phyloP scores from a whole-genome alignment of 2,888 invertebrate genomes.

The Orgyia antiqua region DNA sequence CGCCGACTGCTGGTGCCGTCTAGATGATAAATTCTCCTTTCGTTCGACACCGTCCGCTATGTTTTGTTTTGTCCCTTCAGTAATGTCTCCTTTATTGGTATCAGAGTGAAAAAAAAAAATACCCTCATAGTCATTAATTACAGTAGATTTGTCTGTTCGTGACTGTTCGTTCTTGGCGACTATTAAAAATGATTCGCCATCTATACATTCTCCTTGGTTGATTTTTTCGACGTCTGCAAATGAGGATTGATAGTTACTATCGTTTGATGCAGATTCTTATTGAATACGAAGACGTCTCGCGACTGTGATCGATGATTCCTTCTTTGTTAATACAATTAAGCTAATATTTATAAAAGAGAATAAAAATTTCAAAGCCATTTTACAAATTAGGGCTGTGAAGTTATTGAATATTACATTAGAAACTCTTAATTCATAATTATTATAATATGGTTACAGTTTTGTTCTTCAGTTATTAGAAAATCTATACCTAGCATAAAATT shows the following conservation, averaged over 20 bases:
- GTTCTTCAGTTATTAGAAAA: no score
- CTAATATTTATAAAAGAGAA: conserved; percentile 18
- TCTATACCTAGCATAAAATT: no score
- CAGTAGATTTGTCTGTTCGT: conserved; percentile 66
- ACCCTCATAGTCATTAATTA: conserved; percentile 72
- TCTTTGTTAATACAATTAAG: conserved; percentile 29
- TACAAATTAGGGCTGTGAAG: no score
- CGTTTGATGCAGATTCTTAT: conserved; percentile 68
- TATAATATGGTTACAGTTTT: no score
- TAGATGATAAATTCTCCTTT: conserved; percentile 77
- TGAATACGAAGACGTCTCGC: conserved; percentile 48
- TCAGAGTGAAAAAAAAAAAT: conserved; percentile 51
- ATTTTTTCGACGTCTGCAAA: conserved; percentile 42
- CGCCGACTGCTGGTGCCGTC: conserved; percentile 69
- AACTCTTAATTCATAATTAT: no score
- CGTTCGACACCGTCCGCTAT: conserved; percentile 70
- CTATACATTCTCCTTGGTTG: conserved; percentile 43
- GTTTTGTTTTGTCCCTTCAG: conserved; percentile 68
- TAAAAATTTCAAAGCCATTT: neutral
- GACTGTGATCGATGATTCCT: conserved; percentile 53
- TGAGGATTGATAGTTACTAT: conserved; percentile 73
- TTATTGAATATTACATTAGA: no score
- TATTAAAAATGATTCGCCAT: conserved; percentile 60
- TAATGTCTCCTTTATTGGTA: conserved; percentile 64
- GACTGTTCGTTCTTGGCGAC: conserved; percentile 66